Base-by-base conservation (phyloP, 2,888 invertebrate genomes). In the Acheta domesticus region DNA sequence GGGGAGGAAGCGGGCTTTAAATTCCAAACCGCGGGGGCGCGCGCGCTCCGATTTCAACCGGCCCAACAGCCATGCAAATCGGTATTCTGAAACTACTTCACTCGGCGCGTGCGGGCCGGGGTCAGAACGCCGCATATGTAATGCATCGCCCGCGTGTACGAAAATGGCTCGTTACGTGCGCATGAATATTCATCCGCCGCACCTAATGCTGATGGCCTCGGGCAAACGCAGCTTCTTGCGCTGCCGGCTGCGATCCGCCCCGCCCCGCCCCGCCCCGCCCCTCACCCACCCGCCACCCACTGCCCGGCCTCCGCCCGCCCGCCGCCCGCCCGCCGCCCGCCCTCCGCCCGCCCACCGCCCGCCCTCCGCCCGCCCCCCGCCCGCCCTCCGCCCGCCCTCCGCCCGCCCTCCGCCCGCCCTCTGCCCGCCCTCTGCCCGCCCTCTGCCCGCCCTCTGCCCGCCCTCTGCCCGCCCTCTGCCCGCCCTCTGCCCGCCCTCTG, bases 41-140 rank as follows among this genome's bases (percentile, higher is more conserved):
- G 62, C 62, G n/a, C 62, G 62, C 16, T 62, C 62, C n/a, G 62
- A n/a, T 62, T 62, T 62, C 62, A 62, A n/a, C 62, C 16, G 16
- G 62, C 2, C 16, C 62, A 62, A 62, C 62, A 62, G n/a, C 62
- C 62, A 12, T 62, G 62, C 62, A 62, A 62, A 62, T 62, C 62
- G 62, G 62, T 62, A 62, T 62, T 62, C 62, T 62, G 62, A 62
- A 62, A 62, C 62, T 62, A 62, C 62, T 62, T 62, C 62, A 62
- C 62, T 62, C 62, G 62, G n/a, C 62, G 62, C 62, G 62, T 62
- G 62, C 62, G 62, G 62, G n/a, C 62, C 14, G 62, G 62, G 62
- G 62, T 62, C 62, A 62, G 62, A 14, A 62, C 62, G 62, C 16
- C 16, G 62, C 62, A 62, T 62, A 62, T 62, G 62, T 62, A 62